Evolutionary conservation across 1,140 invertebrate species (phyloP), one percentile per base, ranked within the genome.

Genomic region (Eumaeus atala): DNA sequence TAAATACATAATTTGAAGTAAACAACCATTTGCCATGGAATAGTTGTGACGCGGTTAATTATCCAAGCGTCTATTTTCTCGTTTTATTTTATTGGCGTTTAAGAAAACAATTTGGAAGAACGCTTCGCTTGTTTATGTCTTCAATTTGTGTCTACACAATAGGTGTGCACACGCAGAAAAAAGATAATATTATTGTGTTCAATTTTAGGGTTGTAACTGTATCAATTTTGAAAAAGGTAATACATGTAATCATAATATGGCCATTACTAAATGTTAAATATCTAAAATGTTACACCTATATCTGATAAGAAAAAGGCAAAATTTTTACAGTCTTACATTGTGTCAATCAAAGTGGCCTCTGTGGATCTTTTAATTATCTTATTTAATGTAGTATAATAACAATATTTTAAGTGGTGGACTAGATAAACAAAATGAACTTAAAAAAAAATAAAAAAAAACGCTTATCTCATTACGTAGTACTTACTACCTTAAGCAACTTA

Each of bases 21-120:
- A 11, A 33, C 48, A 49, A 50, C 10, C 7, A 16, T 14, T 21
- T 47, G 14, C 12, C 16, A 28, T 50, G 33, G 34, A 53, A 53
- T 18, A 44, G 54, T 56, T 56, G 35, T 38, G 62, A 61, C 60
- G 62, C 54, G 40, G 55, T 72, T 59, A 62, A 69, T 64, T 64
- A 72, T 72, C 69, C 64, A 66, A 57, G 60, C 60, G 62, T 58
- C 64, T 64, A 61, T 60, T 62, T 64, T 57, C 59, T 61, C 53
- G 63, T 53, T 53, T 53, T 44, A 38, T 68, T 68, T 66, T 66
- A 72, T 72, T 72, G 63, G 59, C 66, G 55, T 72, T 72, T 69
- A 72, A 66, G 66, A 64, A 69, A 72, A 62, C 64, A 65, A 70
- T 70, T 67, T 64, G 42, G 59, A 56, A 48, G 55, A 58, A 58